Evolutionary conservation across 2,113 vertebrate species (phyloP).

Genomic region (Okapia johnstoni): DNA sequence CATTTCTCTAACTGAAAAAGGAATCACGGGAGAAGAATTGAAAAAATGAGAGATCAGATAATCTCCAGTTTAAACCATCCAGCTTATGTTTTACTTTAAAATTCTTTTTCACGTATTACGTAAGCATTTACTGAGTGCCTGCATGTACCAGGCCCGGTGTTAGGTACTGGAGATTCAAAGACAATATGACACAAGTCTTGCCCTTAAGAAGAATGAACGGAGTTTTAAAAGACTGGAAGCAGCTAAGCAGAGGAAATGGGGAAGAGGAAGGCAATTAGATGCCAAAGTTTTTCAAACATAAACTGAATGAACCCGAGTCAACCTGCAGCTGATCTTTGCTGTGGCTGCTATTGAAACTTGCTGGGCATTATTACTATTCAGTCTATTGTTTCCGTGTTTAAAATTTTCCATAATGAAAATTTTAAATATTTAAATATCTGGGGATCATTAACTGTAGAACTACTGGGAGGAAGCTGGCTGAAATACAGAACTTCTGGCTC

Average conservation of each 20-base stretch:
- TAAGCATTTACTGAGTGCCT: neutral
- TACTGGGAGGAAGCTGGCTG: neutral
- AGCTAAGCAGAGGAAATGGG: neutral
- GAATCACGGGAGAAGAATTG: neutral
- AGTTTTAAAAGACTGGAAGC: neutral
- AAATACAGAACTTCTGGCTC: neutral
- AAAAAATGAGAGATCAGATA: neutral
- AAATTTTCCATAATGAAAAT: neutral
- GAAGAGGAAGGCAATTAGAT: neutral
- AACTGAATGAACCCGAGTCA: neutral
- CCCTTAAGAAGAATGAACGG: neutral
- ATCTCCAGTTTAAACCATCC: neutral
- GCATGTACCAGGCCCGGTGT: neutral
- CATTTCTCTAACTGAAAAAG: neutral
- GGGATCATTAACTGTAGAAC: neutral
- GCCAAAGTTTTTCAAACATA: neutral
- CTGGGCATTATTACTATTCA: neutral
- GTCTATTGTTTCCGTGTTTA: neutral
- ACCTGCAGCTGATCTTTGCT: neutral
- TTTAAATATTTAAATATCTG: neutral
- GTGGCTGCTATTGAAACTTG: neutral
- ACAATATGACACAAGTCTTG: neutral
- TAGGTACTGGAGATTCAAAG: neutral
- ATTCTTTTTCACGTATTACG: neutral
- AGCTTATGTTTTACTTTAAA: neutral